Evolutionary conservation across 1,140 invertebrate genomes (phyloP).

Genomic region (Ceratina japonica): DNA sequence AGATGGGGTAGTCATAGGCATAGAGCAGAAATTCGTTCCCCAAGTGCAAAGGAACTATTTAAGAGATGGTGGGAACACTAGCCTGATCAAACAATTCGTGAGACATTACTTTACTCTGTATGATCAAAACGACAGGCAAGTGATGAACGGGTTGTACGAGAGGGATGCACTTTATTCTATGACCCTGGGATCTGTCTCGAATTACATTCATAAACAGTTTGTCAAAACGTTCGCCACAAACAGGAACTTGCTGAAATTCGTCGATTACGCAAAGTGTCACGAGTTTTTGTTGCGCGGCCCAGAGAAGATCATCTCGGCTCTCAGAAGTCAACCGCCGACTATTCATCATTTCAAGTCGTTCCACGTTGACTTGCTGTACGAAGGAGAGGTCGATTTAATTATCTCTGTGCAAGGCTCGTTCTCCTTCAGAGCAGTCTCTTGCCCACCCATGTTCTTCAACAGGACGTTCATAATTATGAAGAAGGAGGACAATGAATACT

Average conservation of each 20-base stretch:
- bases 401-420: slow-evolving; percentile 73
- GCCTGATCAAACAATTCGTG: slow-evolving; percentile 75
- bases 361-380: slow-evolving; percentile 71
- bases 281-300: slow-evolving; percentile 74
- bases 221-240: slow-evolving; percentile 70
- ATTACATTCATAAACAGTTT: slow-evolving; percentile 70
- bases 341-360: slow-evolving; percentile 71
- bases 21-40: slow-evolving; percentile 68
- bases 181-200: slow-evolving; percentile 70
- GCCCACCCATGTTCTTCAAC: slow-evolving; percentile 69
- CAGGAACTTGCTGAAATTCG: slow-evolving; percentile 76
- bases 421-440: slow-evolving; percentile 66
- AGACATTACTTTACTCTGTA: slow-evolving; percentile 75
- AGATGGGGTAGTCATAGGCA: slow-evolving; percentile 73
- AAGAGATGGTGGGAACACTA: slow-evolving; percentile 60
- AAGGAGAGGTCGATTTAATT: slow-evolving; percentile 60
- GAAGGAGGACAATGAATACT: slow-evolving; percentile 75
- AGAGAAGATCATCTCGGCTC: slow-evolving; percentile 72
- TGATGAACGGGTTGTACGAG: slow-evolving; percentile 76
- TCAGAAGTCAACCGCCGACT: slow-evolving; percentile 71
- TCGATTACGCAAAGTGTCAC: slow-evolving; percentile 76
- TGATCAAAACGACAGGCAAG: slow-evolving; percentile 74
- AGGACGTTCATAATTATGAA: slow-evolving; percentile 73
- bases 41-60: slow-evolving; percentile 66
- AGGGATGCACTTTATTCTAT: slow-evolving; percentile 75